Evolutionary conservation across 92 coral and sea anemone species (phyloP), one percentile per base, ranked within the genome.

Genomic region (Heliopora coerulea): DNA sequence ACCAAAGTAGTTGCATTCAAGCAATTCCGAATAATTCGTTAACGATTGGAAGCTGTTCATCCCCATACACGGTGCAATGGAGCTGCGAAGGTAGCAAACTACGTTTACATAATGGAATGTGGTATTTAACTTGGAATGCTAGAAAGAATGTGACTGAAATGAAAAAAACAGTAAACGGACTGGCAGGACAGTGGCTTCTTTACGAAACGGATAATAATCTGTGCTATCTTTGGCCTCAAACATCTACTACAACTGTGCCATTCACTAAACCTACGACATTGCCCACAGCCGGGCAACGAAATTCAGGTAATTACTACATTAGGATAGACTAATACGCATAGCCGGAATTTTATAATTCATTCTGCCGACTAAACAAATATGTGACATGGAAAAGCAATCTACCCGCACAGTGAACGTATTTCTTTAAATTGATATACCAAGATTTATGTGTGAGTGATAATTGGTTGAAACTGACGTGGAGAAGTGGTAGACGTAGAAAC

Each of bases 241-340:
- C 56, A 44, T 23, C 58, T 17, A 21, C 56, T 1, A 42, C 57
- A 2, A 12, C 56, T 28, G 30, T 18, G 21, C 73, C 73, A 11
- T 66, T 66, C 46, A 42, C 27, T 21, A 56, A 66, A 44, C 73
- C 73, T 20, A 11, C 73, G 44, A 8, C 73, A 42, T 32, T 33
- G 18, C 49, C 52, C 12, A 3, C 8, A 17, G 4, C 52, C 52
- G 23, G 39, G 33, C 18, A 25, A 66, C 34, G 57, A 48, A 27
- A 66, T 8, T 48, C 73, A 66, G 56, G 73, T 66, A 66, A 66
- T n/a, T n/a, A n/a, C n/a, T n/a, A n/a, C n/a, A n/a, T n/a, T n/a
- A n/a, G n/a, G n/a, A n/a, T n/a, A n/a, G n/a, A n/a, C n/a, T n/a
- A n/a, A n/a, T n/a, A n/a, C n/a, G n/a, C n/a, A n/a, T n/a, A n/a